phyloP scores from a whole-genome alignment of 2,797 vertebrate species.

The Channallabes apus region DNA sequence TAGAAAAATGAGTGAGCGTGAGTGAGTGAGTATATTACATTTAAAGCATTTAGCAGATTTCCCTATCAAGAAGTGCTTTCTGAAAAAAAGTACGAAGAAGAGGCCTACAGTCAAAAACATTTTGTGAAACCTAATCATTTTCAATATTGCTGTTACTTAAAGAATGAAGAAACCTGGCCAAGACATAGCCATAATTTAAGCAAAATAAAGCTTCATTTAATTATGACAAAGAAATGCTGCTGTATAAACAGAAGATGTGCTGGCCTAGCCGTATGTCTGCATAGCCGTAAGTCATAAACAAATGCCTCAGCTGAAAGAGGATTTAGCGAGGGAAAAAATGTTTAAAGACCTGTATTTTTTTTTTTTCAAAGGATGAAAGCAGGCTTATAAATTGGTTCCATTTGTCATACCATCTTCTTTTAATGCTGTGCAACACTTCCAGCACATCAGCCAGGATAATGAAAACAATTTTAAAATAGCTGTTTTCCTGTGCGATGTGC shows the following conservation, averaged over 20 bases:
- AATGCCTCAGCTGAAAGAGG: not conserved
- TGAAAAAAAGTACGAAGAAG: not conserved
- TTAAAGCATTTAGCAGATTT: not conserved
- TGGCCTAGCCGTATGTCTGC: not conserved
- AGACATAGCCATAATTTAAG: not conserved
- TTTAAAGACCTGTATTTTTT: not conserved
- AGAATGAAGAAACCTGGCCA: not conserved
- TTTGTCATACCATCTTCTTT: not conserved
- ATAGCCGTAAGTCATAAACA: not conserved
- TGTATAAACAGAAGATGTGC: not conserved
- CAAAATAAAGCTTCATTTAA: not conserved
- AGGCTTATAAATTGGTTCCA: constrained; percentile 3
- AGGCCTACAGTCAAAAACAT: not conserved
- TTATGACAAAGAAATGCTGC: not conserved
- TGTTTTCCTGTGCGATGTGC: not conserved
- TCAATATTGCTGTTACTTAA: not conserved
- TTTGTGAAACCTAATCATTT: not conserved
- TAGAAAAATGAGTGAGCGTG: no score
- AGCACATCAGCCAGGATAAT: not conserved
- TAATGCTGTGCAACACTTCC: not conserved
- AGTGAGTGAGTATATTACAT: not conserved
- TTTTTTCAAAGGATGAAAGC: constrained; percentile 2
- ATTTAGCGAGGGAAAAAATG: not conserved
- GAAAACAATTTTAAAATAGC: not conserved
- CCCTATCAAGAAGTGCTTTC: not conserved